Evolutionary conservation across 2,797 vertebrate genomes (phyloP).

Genomic region (Rachycentron canadum): DNA sequence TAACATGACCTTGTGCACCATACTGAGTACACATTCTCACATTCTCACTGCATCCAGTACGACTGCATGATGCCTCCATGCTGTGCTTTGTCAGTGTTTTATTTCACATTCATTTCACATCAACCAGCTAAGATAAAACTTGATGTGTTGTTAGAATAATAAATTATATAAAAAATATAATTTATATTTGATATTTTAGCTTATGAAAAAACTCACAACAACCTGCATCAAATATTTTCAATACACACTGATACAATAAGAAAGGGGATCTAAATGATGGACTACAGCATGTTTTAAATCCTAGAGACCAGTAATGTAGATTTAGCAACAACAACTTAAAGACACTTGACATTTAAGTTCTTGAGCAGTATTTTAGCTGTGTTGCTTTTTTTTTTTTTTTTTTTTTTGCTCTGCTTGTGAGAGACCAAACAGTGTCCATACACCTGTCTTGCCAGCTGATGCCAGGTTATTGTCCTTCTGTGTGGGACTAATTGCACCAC

Average conservation of each 20-base stretch:
- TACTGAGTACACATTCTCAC: conserved; percentile 80
- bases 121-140: not conserved
- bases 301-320: conserved; percentile 58
- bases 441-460: conserved; percentile 82
- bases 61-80: conserved; percentile 52
- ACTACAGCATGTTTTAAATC: conserved; percentile 53
- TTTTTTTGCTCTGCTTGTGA: conserved; percentile 33
- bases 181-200: not conserved
- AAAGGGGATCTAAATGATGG: conserved; percentile 50
- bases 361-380: conserved; percentile 18
- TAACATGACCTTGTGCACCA: conserved; percentile 80
- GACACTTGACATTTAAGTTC: not conserved
- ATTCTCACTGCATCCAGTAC: conserved; percentile 74
- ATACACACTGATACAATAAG: conserved; percentile 20
- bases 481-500: conserved; percentile 40
- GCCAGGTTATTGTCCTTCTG: conserved; percentile 56
- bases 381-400: conserved; percentile 28
- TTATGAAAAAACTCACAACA: not conserved
- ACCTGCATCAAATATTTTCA: conserved; percentile 35
- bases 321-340: conserved; percentile 6
- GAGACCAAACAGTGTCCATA: conserved; percentile 33
- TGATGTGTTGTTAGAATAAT: not conserved
- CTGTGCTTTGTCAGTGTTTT: conserved; percentile 43
- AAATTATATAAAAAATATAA: not conserved
- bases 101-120: not conserved